Conservation (phyloP, 2,888 invertebrate genomes). For the Tipula vernalis region DNA sequence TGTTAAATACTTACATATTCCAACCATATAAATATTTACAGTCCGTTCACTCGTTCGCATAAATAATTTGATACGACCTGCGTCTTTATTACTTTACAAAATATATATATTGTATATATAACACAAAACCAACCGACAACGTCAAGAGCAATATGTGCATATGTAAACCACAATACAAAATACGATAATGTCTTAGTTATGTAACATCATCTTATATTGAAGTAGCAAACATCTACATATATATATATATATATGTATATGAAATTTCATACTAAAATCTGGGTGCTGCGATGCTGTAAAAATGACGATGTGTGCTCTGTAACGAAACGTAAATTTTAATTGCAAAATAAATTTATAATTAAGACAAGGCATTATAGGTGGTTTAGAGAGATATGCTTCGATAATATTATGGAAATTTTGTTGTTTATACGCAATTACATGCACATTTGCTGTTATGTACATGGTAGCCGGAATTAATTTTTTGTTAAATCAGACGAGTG, state of each 20-base stretch:
- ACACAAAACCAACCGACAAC: not conserved
- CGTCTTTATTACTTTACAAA: not conserved
- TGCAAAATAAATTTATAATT: not conserved
- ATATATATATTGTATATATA: not conserved
- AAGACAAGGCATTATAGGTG: not conserved
- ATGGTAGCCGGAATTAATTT: not conserved
- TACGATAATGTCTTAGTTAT: not conserved
- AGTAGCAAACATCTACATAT: not conserved
- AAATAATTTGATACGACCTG: slow-evolving; percentile 9
- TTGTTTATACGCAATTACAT: not conserved
- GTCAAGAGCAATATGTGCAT: not conserved
- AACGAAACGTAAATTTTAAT: not conserved
- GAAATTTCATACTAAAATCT: not conserved
- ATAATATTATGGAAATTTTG: not conserved
- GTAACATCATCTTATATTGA: not conserved
- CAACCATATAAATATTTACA: not conserved
- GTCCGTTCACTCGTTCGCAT: not conserved
- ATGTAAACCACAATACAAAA: not conserved
- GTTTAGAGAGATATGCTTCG: not conserved
- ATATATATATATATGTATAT: not conserved
- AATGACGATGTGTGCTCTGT: not conserved
- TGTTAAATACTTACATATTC: not conserved
- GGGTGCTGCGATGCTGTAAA: not conserved
- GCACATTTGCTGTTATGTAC: not conserved
- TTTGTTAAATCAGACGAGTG: not conserved